Evolutionary conservation across 2,797 vertebrate species (phyloP), one percentile per base, ranked within the genome.

Genomic region (Morelia viridis): DNA sequence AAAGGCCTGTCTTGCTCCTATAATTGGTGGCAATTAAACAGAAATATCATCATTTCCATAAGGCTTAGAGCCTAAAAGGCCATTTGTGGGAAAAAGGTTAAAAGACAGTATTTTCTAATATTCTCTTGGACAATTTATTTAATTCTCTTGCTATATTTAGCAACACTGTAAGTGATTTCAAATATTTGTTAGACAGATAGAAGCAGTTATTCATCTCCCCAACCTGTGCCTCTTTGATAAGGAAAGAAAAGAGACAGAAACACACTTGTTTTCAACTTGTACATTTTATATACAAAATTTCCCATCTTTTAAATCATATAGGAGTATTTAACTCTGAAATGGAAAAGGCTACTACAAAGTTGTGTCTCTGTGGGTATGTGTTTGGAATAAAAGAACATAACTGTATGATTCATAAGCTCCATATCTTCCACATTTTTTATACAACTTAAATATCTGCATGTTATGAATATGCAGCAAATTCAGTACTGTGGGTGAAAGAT

Each of bases 1-100:
- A 88, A 64, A 24, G 71, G 57, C 4, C 61, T 89, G 87, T 76
- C 41, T 56, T 90, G 68, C 84, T 90, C 9, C 50, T 31, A 84
- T 91, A 91, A 89, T 80, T 80, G 65, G 80, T 57, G 83, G 57
- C 87, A 91, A 91, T 93, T 93, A 85, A 87, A 62, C 58, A 89
- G 64, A 86, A 91, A 87, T 87, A 80, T 71, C 90, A 13, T 86
- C 65, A 62, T 93, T 91, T 90, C 83, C 58, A 91, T 80, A 85
- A 50, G 57, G 35, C 88, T 86, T 91, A 65, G 17, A n/a, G 53
- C 68, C 53, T 65, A 88, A 76, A 61, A 93, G 24, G 12, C 24
- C 22, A 93, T 50, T 88, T 57, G 76, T 68, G 8, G 17, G 7
- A 7, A 83, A 60, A 24, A 80, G n/a, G 28, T 68, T 76, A 91